These are phyloP conservation scores for Zygogramma bicolorata DNA, from an alignment of 2,888 invertebrate genomes.

Conservation along the genomic window DNA sequence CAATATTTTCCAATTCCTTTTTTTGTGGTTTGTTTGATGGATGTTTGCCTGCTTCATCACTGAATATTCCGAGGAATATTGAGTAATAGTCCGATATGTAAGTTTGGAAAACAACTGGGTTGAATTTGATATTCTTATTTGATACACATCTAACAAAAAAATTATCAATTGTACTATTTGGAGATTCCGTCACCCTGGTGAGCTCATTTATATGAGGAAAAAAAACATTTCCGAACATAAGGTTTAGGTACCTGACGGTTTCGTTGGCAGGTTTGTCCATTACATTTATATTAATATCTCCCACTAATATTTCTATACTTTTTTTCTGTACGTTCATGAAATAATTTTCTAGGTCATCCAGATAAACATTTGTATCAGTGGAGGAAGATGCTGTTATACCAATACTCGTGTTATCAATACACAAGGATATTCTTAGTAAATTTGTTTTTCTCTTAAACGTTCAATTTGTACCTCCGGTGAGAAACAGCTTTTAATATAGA, in stretches of 20 bases:
- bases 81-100: conserved; percentile 1
- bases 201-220: not conserved
- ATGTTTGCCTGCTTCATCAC: conserved; percentile 2
- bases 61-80: conserved; percentile 9
- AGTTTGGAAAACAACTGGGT: conserved; percentile 3
- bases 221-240: not conserved
- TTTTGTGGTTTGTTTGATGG: not conserved
- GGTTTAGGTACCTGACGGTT: not conserved
- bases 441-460: conserved; percentile 1
- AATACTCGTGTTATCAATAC: not conserved
- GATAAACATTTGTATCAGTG: not conserved
- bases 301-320: conserved; percentile 12
- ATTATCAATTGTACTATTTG: not conserved
- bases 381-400: conserved; percentile 14
- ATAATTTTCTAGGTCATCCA: conserved; percentile 9
- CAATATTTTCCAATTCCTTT: not conserved
- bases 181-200: not conserved
- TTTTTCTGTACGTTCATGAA: not conserved
- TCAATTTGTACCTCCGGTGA: not conserved
- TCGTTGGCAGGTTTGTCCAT: no score
- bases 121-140: conserved; percentile 3
- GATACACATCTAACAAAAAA: not conserved
- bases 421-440: not conserved
- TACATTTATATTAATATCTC: not conserved
- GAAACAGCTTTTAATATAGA: conserved; percentile 1